Evolutionary conservation across 2,113 vertebrate genomes (phyloP).

Genomic region (Leuciscus idus): DNA sequence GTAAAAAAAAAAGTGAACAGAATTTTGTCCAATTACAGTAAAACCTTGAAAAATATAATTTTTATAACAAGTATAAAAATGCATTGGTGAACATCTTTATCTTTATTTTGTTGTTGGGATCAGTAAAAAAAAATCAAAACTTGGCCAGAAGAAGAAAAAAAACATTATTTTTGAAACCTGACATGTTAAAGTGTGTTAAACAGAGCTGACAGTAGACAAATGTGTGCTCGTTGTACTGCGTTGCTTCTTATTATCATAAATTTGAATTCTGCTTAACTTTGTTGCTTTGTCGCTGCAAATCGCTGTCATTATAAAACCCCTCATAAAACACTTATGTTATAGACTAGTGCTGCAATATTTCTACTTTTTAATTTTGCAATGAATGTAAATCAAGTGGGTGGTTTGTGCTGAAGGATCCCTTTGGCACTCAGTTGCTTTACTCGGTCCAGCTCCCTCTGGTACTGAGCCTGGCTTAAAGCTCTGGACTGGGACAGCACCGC

Average conservation of each 20-base stretch:
- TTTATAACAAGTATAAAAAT: not conserved
- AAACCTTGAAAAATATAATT: not conserved
- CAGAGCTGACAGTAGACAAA: not conserved
- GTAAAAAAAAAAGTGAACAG: not conserved
- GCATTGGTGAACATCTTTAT: not conserved
- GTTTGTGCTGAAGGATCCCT: constrained; percentile 29
- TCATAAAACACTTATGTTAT: not conserved
- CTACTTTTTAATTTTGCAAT: not conserved
- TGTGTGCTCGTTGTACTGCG: not conserved
- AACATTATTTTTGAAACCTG: not conserved
- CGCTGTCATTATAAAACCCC: not conserved
- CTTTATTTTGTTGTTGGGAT: not conserved
- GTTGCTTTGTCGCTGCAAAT: not conserved
- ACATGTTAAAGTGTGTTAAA: not conserved
- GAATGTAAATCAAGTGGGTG: constrained; percentile 10
- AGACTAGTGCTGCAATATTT: not conserved
- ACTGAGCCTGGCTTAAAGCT: constrained; percentile 17
- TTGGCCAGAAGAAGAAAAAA: not conserved
- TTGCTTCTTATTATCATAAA: not conserved
- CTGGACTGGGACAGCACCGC: constrained; percentile 2
- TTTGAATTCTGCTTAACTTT: no score
- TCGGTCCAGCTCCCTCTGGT: not conserved
- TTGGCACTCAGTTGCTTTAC: constrained; percentile 19
- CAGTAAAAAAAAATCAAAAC: not conserved
- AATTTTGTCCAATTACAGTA: not conserved